Percentiles rank a stretch among this genome's conserved stretches.
Evolutionary conservation across 1,140 invertebrate genomes (phyloP).

Genomic region (Aethina tumida): DNA sequence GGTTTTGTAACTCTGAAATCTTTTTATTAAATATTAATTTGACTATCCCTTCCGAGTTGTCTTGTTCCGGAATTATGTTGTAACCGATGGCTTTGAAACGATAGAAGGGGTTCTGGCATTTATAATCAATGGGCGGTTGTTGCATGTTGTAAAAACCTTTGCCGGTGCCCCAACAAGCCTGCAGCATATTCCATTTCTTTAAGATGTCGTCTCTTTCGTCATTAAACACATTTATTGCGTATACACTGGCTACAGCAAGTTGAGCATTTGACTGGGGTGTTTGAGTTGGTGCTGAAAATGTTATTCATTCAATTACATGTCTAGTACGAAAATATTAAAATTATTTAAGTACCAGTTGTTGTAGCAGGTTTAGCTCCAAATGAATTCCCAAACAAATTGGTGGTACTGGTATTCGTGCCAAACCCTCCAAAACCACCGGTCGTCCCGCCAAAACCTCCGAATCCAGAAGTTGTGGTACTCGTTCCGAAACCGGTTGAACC

Average conservation of each 20-base stretch:
- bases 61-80: slow-evolving; percentile 67
- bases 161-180: slow-evolving; percentile 81
- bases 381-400: slow-evolving; percentile 40
- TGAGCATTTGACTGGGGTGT: slow-evolving; percentile 41
- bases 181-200: slow-evolving; percentile 87
- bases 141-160: slow-evolving; percentile 69
- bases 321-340: background rate
- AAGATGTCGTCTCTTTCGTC: slow-evolving; percentile 87
- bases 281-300: slow-evolving; percentile 42
- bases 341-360: slow-evolving; percentile 23
- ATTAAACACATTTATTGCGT: slow-evolving; percentile 71
- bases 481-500: slow-evolving; percentile 38
- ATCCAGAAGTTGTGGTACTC: slow-evolving; percentile 32
- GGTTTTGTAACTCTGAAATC: slow-evolving; percentile 60
- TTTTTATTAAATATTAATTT: slow-evolving; percentile 73
- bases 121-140: slow-evolving; percentile 68
- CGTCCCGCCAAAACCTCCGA: slow-evolving; percentile 30
- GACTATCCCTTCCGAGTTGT: slow-evolving; percentile 81
- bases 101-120: slow-evolving; percentile 82
- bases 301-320: background rate
- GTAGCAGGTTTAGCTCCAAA: slow-evolving; percentile 22
- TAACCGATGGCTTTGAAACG: slow-evolving; percentile 89
- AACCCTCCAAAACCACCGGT: slow-evolving; percentile 43
- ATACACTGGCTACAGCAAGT: slow-evolving; percentile 28
- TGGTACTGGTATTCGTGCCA: slow-evolving; percentile 35